Percentiles rank a stretch among this genome's conserved stretches.
Evolutionary conservation across 2,888 invertebrate genomes (phyloP).

Genomic region (Trissonchulus sp.): DNA sequence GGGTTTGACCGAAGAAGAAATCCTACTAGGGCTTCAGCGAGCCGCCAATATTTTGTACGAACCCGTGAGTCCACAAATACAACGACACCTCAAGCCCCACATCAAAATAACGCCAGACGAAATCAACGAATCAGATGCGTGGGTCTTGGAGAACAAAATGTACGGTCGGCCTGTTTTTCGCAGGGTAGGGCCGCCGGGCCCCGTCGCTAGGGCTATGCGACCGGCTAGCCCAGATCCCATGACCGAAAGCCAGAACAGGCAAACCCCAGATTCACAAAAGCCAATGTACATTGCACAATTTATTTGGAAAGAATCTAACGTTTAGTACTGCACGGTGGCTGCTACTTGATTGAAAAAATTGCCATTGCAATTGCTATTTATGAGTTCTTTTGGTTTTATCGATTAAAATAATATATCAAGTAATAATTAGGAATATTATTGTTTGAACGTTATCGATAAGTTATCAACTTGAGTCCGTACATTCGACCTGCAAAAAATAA

Average conservation of each 20-base stretch:
- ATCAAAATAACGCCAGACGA: conserved; percentile 22
- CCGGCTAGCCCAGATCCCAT: background rate
- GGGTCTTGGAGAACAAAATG: conserved; percentile 21
- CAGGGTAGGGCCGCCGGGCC: background rate
- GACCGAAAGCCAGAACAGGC: background rate
- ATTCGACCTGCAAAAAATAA: too few relatives aligned
- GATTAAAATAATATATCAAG: too few relatives aligned
- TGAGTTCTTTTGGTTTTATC: too few relatives aligned
- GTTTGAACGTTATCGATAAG: too few relatives aligned
- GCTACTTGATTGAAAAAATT: too few relatives aligned
- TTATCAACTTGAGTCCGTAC: too few relatives aligned
- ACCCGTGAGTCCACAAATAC: conserved; percentile 46
- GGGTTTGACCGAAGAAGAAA: background rate
- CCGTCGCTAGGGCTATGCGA: background rate
- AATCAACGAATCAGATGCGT: conserved; percentile 23
- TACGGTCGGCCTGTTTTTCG: background rate
- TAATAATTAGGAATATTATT: too few relatives aligned
- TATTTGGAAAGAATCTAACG: conserved; percentile 15
- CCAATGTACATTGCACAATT: background rate
- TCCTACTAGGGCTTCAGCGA: background rate
- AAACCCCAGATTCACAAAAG: background rate
- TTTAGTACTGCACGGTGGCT: background rate
- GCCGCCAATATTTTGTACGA: conserved; percentile 47
- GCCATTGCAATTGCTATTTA: too few relatives aligned
- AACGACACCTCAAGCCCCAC: conserved; percentile 38